Evolutionary conservation across 2,888 invertebrate genomes (phyloP), one percentile per base, ranked within the genome.

Genomic region (Fabriciana adippe): DNA sequence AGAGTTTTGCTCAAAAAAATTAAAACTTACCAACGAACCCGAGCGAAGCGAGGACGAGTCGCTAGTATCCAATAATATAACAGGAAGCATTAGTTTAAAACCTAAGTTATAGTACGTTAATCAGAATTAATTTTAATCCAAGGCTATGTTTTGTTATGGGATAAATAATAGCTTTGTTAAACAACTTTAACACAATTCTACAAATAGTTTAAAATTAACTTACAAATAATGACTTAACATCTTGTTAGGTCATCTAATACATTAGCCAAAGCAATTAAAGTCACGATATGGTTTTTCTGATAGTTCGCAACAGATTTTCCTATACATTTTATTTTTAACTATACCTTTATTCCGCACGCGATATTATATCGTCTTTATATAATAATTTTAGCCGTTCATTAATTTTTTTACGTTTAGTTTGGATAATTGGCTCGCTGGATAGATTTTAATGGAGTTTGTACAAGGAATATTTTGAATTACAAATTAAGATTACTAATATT

Each of bases 251-350:
- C 61, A 61, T 51, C 8, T 31, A 35, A 41, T 53, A 18, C 61
- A 51, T 61, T 61, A 61, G 51, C 21, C 41, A 8, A 16, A 41
- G 51, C 51, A 51, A 61, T 61, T 61, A 61, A 61, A 61, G 53
- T 53, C 61, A 61, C 61, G 61, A 61, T 35, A 53, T 6, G 6
- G 53, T 61, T 15, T 53, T 51, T 61, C 21, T 61, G 35, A 53
- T 41, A 61, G 21, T 14, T 18, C 18, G 15, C 35, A 53, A 14
- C 41, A 15, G 53, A 21, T 41, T 41, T 61, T 51, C 6, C 16
- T 60, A n/a, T 51, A 18, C 16, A 51, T 31, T 47, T 55, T 41
- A 5, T 56, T 11, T 1, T 41, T 41, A 41, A 41, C 11, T 11
- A 11, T 26, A 26, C 0, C 4, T 26, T 4, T 41, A 41, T 41